Evolutionary conservation across 2,113 vertebrate genomes (phyloP).

Genomic region (Halcyon senegalensis): DNA sequence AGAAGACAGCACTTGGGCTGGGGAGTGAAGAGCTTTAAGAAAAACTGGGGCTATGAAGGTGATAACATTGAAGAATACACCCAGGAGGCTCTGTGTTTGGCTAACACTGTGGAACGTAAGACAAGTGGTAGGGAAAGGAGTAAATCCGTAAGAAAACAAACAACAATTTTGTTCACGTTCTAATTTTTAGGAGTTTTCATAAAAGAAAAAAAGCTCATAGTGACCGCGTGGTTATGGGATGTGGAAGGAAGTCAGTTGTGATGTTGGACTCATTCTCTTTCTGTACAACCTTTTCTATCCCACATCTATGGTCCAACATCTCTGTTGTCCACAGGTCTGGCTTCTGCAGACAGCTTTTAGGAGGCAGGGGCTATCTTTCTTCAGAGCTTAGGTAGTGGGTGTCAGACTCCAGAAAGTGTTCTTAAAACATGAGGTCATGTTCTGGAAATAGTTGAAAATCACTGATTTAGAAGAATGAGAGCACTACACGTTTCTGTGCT

Average conservation of each 20-base stretch:
- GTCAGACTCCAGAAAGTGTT: background rate
- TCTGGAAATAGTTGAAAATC: background rate
- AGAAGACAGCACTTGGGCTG: background rate
- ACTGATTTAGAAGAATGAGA: background rate
- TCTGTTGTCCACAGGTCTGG: background rate
- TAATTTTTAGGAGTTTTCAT: background rate
- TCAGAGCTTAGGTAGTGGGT: background rate
- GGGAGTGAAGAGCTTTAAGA: background rate
- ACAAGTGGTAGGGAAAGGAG: background rate
- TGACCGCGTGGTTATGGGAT: background rate
- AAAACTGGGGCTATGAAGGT: background rate
- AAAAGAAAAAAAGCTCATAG: background rate
- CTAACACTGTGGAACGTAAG: background rate
- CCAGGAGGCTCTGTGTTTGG: background rate
- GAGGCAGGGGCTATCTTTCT: background rate
- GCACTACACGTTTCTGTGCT: background rate
- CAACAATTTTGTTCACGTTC: background rate
- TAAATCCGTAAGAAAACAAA: background rate
- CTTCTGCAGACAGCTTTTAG: background rate
- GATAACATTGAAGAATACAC: accelerated
- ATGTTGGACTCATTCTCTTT: background rate
- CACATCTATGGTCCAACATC: background rate
- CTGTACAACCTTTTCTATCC: background rate
- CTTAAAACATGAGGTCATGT: background rate
- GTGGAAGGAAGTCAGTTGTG: background rate